These are phyloP conservation scores for Noctuana brunneofusca DNA, from an alignment of 2,888 invertebrate species.

Conservation along the genomic window DNA sequence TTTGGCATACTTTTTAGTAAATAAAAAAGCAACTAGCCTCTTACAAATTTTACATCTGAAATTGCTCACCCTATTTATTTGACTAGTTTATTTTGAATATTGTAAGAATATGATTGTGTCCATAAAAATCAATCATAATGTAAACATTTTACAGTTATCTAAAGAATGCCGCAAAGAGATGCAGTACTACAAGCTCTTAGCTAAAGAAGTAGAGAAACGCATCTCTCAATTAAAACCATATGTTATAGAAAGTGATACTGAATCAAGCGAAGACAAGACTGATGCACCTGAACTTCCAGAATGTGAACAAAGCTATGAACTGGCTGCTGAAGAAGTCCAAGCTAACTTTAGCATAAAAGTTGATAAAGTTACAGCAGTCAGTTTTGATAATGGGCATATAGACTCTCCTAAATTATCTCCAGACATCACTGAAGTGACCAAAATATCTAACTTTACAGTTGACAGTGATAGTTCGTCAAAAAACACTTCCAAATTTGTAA, in stretches of 20 bases:
- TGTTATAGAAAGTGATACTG: slow-evolving; percentile 54
- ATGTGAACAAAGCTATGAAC: slow-evolving; percentile 53
- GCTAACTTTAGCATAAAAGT: slow-evolving; percentile 42
- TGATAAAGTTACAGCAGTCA: slow-evolving; percentile 41
- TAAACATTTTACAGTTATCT: slow-evolving; percentile 82
- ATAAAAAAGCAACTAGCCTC: too few species aligned
- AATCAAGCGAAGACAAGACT: slow-evolving; percentile 53
- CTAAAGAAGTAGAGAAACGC: slow-evolving; percentile 85
- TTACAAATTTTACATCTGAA: too few species aligned
- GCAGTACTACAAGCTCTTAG: slow-evolving; percentile 85
- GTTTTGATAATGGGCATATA: slow-evolving; percentile 40
- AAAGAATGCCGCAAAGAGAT: slow-evolving; percentile 85
- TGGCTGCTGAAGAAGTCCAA: slow-evolving; percentile 43
- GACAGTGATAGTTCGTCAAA: slow-evolving; percentile 42
- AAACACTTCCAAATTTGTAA: slow-evolving; percentile 54
- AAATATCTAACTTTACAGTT: slow-evolving; percentile 46
- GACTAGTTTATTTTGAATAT: too few species aligned
- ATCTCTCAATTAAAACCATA: slow-evolving; percentile 71
- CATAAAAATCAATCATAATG: slow-evolving; percentile 1
- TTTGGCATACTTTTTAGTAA: too few species aligned
- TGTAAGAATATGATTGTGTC: too few species aligned
- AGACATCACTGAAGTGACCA: slow-evolving; percentile 34
- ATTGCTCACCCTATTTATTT: too few species aligned
- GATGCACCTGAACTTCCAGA: slow-evolving; percentile 67
- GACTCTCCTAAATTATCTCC: slow-evolving; percentile 33